phyloP scores from a whole-genome alignment of 2,113 vertebrate genomes.

The human (Homo sapiens) region DNA sequence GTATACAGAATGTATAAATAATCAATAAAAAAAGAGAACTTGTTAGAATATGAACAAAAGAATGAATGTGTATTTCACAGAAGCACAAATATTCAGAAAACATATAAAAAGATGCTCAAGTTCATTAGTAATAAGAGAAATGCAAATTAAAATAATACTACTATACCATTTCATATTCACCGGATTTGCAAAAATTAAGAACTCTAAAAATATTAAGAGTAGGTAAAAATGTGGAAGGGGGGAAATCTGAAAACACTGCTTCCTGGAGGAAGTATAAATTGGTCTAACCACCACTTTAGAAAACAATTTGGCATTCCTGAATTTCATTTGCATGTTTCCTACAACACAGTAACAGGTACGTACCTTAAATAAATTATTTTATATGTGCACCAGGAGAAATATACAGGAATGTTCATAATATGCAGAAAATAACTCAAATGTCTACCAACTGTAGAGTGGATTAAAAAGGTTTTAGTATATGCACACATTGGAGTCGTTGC shows the following conservation, averaged over 20 bases:
- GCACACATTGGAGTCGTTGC: neutral
- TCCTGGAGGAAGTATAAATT: neutral
- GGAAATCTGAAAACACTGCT: neutral
- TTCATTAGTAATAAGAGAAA: neutral
- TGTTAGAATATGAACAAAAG: slow-evolving; percentile 5
- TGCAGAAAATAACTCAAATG: neutral
- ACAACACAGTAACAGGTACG: neutral
- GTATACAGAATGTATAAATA: neutral
- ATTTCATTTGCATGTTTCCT: neutral
- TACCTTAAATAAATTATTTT: neutral
- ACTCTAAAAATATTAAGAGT: neutral
- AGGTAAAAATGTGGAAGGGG: neutral
- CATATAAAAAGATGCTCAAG: neutral
- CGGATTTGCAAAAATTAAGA: neutral
- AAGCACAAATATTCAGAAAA: neutral
- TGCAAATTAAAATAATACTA: neutral
- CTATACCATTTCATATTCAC: neutral
- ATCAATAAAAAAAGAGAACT: slow-evolving; percentile 29
- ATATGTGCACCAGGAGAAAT: neutral
- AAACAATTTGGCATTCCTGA: neutral
- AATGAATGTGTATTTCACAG: neutral
- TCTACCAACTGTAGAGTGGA: neutral
- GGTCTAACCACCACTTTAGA: neutral
- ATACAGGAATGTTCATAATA: neutral
- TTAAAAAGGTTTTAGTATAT: neutral